These are phyloP conservation scores for Thaumetopoea pityocampa DNA, from an alignment of 1,140 invertebrate genomes.

Conservation along the genomic window DNA sequence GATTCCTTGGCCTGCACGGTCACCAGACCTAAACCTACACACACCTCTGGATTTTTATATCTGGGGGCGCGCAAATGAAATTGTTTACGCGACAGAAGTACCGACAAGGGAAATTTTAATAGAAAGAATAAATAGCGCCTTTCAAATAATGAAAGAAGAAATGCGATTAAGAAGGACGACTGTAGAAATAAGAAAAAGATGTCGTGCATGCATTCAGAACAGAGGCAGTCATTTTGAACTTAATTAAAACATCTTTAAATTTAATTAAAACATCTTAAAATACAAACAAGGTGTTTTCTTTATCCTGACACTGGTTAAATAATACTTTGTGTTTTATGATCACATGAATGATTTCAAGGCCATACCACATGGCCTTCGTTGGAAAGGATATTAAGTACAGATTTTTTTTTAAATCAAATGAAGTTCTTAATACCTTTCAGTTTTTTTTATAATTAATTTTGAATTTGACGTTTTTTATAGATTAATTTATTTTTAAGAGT, in stretches of 20 bases:
- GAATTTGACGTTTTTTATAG: too few relatives aligned
- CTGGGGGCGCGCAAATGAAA: conserved; percentile 7
- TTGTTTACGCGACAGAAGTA: conserved; percentile 3
- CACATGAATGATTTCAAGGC: too few relatives aligned
- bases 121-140: background rate
- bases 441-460: too few relatives aligned
- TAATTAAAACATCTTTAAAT: background rate
- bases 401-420: too few relatives aligned
- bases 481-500: too few relatives aligned
- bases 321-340: too few relatives aligned
- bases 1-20: conserved; percentile 12
- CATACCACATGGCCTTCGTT: too few relatives aligned
- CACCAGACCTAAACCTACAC: conserved; percentile 11
- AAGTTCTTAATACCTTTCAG: too few relatives aligned
- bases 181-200: background rate
- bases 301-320: too few relatives aligned
- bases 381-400: too few relatives aligned
- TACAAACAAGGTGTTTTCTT: too few relatives aligned
- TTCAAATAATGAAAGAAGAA: background rate
- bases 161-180: background rate
- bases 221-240: background rate
- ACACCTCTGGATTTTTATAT: conserved; percentile 13
- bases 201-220: background rate
- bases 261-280: too few relatives aligned
- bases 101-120: background rate